Evolutionary conservation across 2,113 vertebrate species (phyloP).

Genomic region (Girardinichthys multiradiatus): DNA sequence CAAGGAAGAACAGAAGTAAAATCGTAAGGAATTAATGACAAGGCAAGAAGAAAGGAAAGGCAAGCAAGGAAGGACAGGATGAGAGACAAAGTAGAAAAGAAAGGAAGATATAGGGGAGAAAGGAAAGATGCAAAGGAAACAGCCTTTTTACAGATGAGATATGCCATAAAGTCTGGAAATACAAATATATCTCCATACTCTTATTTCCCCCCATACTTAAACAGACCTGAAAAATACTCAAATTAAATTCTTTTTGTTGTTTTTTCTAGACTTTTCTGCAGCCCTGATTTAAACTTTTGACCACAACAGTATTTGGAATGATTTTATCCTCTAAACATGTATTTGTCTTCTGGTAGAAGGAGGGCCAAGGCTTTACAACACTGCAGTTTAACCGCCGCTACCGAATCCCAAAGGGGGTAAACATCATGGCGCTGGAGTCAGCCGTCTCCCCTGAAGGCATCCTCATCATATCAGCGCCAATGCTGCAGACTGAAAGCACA

Average conservation of each 20-base stretch:
- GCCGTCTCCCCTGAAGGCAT: constrained; percentile 78
- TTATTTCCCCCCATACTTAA: neutral
- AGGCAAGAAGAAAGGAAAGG: no score
- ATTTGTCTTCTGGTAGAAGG: constrained; percentile 50
- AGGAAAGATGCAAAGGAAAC: no score
- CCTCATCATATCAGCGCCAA: constrained; percentile 78
- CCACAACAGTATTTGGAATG: neutral
- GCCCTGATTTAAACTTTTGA: neutral
- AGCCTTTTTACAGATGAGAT: no score
- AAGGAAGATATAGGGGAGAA: no score
- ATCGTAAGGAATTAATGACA: neutral
- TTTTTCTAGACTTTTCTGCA: neutral
- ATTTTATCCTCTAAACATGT: neutral
- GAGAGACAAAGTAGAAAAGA: neutral
- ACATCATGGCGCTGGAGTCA: constrained; percentile 77
- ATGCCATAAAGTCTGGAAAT: no score
- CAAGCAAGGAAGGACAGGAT: neutral
- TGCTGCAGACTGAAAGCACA: constrained; percentile 62
- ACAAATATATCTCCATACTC: neutral
- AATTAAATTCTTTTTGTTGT: neutral
- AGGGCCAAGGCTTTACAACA: constrained; percentile 73
- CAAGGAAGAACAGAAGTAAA: neutral
- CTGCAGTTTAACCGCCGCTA: constrained; percentile 81
- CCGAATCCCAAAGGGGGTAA: constrained; percentile 79
- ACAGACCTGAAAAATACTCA: neutral